Percentiles rank a stretch among this genome's conserved stretches.
Evolutionary conservation across 2,797 vertebrate species (phyloP).

Genomic region (Orestias chungarensis): DNA sequence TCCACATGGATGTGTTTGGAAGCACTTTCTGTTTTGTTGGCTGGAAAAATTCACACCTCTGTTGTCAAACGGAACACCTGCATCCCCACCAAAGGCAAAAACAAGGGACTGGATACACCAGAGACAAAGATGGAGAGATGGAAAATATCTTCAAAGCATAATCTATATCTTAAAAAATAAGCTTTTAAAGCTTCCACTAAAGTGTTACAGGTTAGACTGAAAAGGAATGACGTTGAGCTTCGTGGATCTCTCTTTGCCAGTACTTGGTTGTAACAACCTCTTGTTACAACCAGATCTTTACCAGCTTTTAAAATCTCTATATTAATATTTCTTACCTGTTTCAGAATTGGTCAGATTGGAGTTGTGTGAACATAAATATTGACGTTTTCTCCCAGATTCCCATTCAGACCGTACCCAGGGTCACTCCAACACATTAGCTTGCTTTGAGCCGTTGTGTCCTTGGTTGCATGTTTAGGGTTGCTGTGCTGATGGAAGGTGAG

Average conservation of each 20-base stretch:
- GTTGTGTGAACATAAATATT: neutral
- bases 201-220: no score
- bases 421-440: neutral
- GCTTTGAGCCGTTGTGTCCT: neutral
- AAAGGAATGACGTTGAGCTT: no score
- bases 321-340: neutral
- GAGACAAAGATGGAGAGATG: neutral
- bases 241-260: no score
- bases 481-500: neutral
- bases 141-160: neutral
- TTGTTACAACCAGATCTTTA: no score
- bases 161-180: neutral
- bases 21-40: constrained; percentile 26
- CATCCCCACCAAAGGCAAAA: neutral
- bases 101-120: neutral
- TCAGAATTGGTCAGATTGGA: neutral
- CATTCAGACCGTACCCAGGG: neutral
- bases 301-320: neutral
- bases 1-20: constrained; percentile 8
- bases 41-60: constrained; percentile 15
- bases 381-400: neutral
- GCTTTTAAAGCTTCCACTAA: no score
- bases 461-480: neutral
- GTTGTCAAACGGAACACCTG: neutral
- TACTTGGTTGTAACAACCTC: no score